Percentiles rank a stretch among this genome's conserved stretches.
Conservation (phyloP, 2,797 vertebrate species). For the Gymnocypris eckloni region DNA sequence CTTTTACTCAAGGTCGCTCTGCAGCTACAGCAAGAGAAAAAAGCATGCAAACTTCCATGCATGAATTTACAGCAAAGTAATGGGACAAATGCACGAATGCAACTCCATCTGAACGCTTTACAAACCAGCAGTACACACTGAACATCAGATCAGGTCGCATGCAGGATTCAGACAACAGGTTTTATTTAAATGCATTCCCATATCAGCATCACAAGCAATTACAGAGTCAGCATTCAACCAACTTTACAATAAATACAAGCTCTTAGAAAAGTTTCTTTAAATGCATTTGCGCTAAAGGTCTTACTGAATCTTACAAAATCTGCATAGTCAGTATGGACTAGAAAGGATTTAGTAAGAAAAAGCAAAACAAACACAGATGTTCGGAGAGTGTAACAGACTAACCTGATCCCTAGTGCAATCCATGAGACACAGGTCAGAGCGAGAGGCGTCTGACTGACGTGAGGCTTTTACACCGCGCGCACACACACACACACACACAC, state of each 20-base stretch:
- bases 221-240: not conserved
- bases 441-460: not conserved
- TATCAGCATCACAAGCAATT: not conserved
- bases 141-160: not conserved
- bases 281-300: not conserved
- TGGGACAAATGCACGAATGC: not conserved
- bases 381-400: not conserved
- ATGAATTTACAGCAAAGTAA: not conserved
- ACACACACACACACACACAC: no score
- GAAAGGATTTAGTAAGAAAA: not conserved
- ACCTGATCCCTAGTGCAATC: constrained; percentile 29
- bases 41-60: not conserved
- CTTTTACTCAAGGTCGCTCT: not conserved
- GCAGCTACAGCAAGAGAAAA: not conserved
- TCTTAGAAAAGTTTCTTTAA: not conserved
- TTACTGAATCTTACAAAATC: not conserved
- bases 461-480: not conserved
- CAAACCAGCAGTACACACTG: not conserved
- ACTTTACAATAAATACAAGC: not conserved
- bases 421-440: constrained; percentile 22
- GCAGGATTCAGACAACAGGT: not conserved
- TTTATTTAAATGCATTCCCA: not conserved
- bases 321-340: not conserved
- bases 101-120: not conserved
- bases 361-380: not conserved